Percentiles rank a stretch among this genome's conserved stretches.
Evolutionary conservation across 1,140 invertebrate species (phyloP).

Genomic region (Ganaspis sp.): DNA sequence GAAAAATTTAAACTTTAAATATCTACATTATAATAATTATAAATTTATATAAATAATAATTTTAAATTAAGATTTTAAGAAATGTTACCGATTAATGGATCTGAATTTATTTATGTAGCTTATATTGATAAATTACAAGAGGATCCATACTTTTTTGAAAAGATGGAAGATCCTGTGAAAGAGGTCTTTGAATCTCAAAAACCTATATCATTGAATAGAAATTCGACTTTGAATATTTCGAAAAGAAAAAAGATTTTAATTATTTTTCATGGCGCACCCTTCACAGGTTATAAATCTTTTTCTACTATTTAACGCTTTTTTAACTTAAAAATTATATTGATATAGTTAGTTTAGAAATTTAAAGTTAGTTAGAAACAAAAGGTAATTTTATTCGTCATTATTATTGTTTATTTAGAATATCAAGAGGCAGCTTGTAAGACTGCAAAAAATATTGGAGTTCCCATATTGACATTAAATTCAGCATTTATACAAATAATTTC

Average conservation of each 20-base stretch:
- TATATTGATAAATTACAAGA: constrained; percentile 58
- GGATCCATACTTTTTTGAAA: constrained; percentile 45
- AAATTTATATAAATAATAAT: too few species aligned
- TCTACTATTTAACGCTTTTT: too few species aligned
- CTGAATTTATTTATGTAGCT: too few species aligned
- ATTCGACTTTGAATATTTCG: constrained; percentile 1
- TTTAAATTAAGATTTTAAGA: too few species aligned
- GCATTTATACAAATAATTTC: constrained; percentile 55
- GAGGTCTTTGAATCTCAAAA: constrained; percentile 52
- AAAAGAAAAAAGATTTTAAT: constrained; percentile 51
- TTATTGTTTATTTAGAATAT: constrained; percentile 52
- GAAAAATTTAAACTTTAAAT: too few species aligned
- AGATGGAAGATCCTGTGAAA: constrained; percentile 59
- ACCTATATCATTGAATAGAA: background rate
- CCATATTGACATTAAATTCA: constrained; percentile 57
- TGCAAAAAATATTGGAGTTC: constrained; percentile 50
- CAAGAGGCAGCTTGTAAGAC: constrained; percentile 60
- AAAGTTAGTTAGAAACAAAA: too few species aligned
- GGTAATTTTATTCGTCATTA: background rate
- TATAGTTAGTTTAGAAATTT: background rate
- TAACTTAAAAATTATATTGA: too few species aligned
- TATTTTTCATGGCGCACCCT: constrained; percentile 67
- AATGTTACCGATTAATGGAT: too few species aligned
- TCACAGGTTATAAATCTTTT: constrained; percentile 54
- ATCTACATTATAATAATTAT: too few species aligned